Base-by-base conservation (phyloP, 2,113 vertebrate species). In the Eclectus roratus region DNA sequence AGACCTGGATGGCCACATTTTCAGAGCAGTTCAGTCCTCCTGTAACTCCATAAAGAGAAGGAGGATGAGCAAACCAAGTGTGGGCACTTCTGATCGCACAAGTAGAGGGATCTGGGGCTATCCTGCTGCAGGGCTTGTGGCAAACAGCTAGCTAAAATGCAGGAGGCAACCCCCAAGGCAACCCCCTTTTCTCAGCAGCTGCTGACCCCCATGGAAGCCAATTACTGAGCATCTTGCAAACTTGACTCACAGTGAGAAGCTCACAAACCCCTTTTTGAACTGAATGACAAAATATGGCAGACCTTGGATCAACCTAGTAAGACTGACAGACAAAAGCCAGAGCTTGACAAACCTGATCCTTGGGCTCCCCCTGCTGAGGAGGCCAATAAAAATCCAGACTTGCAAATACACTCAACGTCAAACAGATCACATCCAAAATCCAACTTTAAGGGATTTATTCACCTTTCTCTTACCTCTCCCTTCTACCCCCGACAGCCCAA, bases 291-390 rank as follows among this genome's bases (percentile, higher is more conserved):
- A 44, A 52, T 12, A n/a, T 0, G 4, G 37, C 74, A 76, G 10
- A 37, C 25, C 61, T 73, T 52, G 0, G 0, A 39, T 39, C 27
- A 33, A 2, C 10, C 31, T 33, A 16, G 6, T 49, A 37, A 53
- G 56, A 69, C 0, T 5, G 7, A 76, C 4, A 17, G 3, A 19
- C n/a, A 21, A 49, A 33, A 69, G n/a, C 4, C 37, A 70, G 31
- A 70, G 53, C 16, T 17, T 16, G 39, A 44, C 11, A 96, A 96
- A 86, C 87, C 61, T 80, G 91, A 89, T 96, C 88, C 92, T 95
- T 4, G 85, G 83, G 94, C 96, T 96, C 96, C 96, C 96, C 94
- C 96, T 96, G 83, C 92, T 80, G 96, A 91, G 58, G 69, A 89
- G 92, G 92, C 77, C 91, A 82, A 74, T 37, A 49, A 77, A 76